Evolutionary conservation across 2,797 vertebrate genomes (phyloP).

Genomic region (Echeneis naucrates): DNA sequence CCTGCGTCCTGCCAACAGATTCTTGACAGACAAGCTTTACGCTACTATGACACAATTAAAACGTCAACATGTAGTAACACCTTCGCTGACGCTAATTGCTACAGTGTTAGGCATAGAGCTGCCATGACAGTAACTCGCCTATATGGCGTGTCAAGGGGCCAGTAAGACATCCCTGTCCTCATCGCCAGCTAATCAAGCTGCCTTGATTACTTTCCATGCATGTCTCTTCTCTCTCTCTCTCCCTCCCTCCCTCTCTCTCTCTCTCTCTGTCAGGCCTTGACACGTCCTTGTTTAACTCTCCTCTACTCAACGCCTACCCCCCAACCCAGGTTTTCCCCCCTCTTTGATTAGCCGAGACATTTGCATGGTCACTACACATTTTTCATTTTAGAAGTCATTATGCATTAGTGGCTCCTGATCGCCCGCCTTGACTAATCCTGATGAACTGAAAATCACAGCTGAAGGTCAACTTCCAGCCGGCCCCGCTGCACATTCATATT

Average conservation of each 20-base stretch:
- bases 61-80: constrained; percentile 63
- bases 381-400: constrained; percentile 99
- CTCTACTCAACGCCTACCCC: constrained; percentile 81
- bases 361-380: constrained; percentile 99
- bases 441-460: constrained; percentile 99
- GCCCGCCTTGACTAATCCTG: constrained; percentile 99
- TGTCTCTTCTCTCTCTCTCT: constrained; percentile 91
- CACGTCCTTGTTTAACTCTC: constrained; percentile 99
- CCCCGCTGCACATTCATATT: constrained; percentile 97
- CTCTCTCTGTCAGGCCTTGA: constrained; percentile 93
- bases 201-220: constrained; percentile 99
- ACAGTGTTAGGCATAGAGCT: constrained; percentile 63
- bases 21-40: constrained; percentile 25
- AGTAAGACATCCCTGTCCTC: constrained; percentile 92
- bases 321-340: constrained; percentile 90
- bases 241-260: constrained; percentile 81
- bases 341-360: constrained; percentile 99
- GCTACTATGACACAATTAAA: constrained; percentile 52
- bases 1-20: constrained; percentile 29
- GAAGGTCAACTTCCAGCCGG: constrained; percentile 99
- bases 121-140: constrained; percentile 76
- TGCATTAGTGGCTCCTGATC: constrained; percentile 99
- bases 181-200: constrained; percentile 94
- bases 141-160: constrained; percentile 87
- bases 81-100: constrained; percentile 72